Evolutionary conservation across 2,113 vertebrate genomes (phyloP).

Genomic region (Gymnobelideus leadbeateri): DNA sequence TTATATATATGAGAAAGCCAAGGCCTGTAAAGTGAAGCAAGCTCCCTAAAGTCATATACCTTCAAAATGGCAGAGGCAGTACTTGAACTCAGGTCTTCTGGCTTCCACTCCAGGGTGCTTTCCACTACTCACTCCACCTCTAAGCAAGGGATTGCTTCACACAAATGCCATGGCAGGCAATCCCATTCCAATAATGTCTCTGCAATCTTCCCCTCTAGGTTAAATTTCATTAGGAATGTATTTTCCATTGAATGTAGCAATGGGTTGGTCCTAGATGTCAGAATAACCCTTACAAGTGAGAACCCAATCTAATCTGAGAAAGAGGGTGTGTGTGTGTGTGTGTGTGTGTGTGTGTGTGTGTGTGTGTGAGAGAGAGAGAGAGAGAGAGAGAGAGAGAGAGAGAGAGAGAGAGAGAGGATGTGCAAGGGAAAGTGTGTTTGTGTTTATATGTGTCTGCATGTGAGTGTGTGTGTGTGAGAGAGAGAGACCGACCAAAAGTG

Average conservation of each 20-base stretch:
- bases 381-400: too few species aligned
- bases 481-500: background rate
- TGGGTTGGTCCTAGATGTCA: conserved; percentile 73
- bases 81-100: background rate
- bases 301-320: conserved; percentile 65
- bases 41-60: background rate
- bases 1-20: conserved; percentile 21
- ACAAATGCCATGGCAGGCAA: conserved; percentile 23
- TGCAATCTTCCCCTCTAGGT: conserved; percentile 69
- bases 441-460: background rate
- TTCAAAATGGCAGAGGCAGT: background rate
- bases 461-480: too few species aligned
- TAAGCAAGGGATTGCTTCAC: background rate
- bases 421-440: background rate
- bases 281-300: conserved; percentile 70
- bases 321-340: background rate
- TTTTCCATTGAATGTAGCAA: conserved; percentile 75
- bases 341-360: too few species aligned
- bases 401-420: too few species aligned
- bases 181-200: conserved; percentile 54
- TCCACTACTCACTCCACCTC: background rate
- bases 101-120: background rate
- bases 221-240: conserved; percentile 72
- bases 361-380: too few species aligned
- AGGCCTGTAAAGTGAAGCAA: conserved; percentile 1